A percentile compares a stretch with the other conserved stretches of the same genome.
Conservation (phyloP, 2,797 vertebrate genomes). For the Rhinogobio ventralis region DNA sequence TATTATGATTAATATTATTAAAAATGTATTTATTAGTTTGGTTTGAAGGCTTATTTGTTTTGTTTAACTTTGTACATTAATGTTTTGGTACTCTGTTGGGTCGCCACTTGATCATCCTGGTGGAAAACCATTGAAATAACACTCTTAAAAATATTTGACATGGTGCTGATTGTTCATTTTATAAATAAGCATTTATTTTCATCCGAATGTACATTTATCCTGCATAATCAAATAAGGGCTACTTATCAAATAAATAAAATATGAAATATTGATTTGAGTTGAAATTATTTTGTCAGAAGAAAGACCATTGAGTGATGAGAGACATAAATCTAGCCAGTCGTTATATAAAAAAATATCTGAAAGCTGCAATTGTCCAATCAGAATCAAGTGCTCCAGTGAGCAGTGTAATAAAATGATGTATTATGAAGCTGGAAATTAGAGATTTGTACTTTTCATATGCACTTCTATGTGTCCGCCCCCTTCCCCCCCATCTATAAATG, state of each 20-base stretch:
- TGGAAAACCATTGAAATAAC: not conserved
- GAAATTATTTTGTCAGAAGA: not conserved
- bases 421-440: conserved; percentile 26
- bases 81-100: not conserved
- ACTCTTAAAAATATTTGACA: not conserved
- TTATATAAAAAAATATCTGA: conserved; percentile 16
- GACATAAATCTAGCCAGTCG: not conserved
- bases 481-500: conserved; percentile 35
- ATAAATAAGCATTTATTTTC: not conserved
- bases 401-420: conserved; percentile 23
- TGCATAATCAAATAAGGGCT: not conserved
- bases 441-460: conserved; percentile 33
- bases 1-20: not conserved
- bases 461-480: conserved; percentile 21
- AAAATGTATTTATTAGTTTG: not conserved
- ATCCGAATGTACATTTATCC: not conserved
- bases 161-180: not conserved
- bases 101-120: not conserved
- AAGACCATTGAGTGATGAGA: not conserved
- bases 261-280: not conserved
- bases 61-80: not conserved
- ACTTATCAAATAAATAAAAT: not conserved
- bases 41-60: not conserved
- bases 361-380: conserved; percentile 6
- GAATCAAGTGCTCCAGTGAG: conserved; percentile 22